Evolutionary conservation across 2,888 invertebrate species (phyloP), one percentile per base, ranked within the genome.

Genomic region (Drosophila limbata): DNA sequence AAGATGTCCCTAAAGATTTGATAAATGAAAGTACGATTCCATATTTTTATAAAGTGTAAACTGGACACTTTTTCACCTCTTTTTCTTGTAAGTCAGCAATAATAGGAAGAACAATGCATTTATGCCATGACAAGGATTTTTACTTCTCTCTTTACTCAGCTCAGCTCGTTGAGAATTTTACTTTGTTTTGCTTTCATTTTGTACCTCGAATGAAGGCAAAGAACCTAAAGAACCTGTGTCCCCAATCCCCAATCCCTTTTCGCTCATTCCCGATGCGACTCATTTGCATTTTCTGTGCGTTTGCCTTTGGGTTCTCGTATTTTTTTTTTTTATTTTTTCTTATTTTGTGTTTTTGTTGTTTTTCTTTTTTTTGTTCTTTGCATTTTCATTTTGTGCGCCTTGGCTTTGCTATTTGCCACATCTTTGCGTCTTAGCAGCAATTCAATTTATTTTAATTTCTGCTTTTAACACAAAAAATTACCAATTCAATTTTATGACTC

Each of bases 401-500:
- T 77, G 66, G 61, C 68, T 71, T 69, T 59, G 74, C 70, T 66
- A 68, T 79, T 77, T 69, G 65, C 59, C 70, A 70, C 75, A 72
- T 72, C 68, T 79, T 68, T 65, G 65, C 79, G 79, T 85, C 86
- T 89, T 86, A 80, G 88, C 88, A 80, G 76, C 86, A 86, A 86
- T 89, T 86, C 90, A 88, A 86, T 86, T 89, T 89, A 86, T 86
- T 86, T 86, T 86, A 86, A 89, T 86, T 86, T 86, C 86, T 86
- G 83, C 90, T 89, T 83, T 89, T 89, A 86, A 86, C 90, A 83
- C 84, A 81, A 81, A 90, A 84, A 90, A 89, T 89, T 90, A 89
- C 90, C 90, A 90, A 90, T 89, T 90, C 90, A 90, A 89, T 88
- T 89, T 90, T 83, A 89, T 87, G 90, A 87, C 90, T 87, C 84